Conservation (phyloP, 2,113 vertebrate species). For the Henicopernis longicauda region DNA sequence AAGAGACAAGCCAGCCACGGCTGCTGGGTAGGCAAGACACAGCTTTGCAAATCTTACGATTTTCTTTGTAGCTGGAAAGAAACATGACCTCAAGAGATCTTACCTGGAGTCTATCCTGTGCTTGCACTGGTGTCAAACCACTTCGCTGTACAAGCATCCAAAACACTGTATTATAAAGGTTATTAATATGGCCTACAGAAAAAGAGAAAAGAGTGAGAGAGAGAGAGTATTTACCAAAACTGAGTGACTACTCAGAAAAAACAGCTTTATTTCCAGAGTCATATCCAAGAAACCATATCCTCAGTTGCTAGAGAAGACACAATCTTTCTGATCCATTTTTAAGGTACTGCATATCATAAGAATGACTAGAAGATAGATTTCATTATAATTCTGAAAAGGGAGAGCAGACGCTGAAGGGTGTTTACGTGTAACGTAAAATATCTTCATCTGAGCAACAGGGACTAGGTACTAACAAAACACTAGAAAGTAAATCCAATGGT, state of each 20-base stretch:
- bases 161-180: conserved; percentile 95
- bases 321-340: background rate
- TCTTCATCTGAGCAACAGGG: background rate
- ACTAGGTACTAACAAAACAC: background rate
- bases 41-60: background rate
- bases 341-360: background rate
- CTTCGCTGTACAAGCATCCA: conserved; percentile 90
- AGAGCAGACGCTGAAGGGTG: background rate
- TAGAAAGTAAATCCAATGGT: background rate
- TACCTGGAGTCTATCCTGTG: conserved; percentile 88
- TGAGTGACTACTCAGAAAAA: background rate
- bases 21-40: background rate
- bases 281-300: background rate
- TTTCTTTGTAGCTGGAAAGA: background rate
- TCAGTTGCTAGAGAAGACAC: background rate
- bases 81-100: background rate
- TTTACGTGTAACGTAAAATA: background rate
- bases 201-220: background rate
- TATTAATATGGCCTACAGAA: conserved; percentile 90
- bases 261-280: background rate
- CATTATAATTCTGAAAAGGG: background rate
- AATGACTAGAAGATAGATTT: background rate
- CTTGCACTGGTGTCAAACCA: conserved; percentile 84
- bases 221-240: background rate
- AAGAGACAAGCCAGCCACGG: background rate